These are phyloP conservation scores for Polylopha cassiicola DNA, from an alignment of 2,888 invertebrate species.

Conservation along the genomic window DNA sequence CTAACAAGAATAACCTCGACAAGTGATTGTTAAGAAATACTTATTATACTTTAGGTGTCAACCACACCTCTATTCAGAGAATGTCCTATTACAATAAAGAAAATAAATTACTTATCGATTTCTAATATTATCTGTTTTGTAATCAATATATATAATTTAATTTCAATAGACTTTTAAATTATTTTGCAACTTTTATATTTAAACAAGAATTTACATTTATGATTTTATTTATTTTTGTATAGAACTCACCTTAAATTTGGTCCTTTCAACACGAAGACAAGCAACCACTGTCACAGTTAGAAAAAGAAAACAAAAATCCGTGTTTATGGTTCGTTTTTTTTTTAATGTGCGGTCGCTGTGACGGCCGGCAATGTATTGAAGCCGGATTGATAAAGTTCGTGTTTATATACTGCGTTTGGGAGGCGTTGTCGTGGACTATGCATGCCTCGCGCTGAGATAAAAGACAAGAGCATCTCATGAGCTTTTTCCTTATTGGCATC, in stretches of 20 bases:
- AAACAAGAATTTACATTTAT: neutral
- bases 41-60: slow-evolving; percentile 5
- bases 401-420: slow-evolving; percentile 57
- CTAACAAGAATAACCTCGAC: slow-evolving; percentile 35
- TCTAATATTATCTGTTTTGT: too few relatives aligned
- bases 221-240: slow-evolving; percentile 22
- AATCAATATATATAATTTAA: neutral
- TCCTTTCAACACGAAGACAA: slow-evolving; percentile 48
- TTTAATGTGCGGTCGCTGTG: slow-evolving; percentile 59
- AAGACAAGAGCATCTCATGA: slow-evolving; percentile 12
- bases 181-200: neutral
- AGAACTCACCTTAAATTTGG: slow-evolving; percentile 63
- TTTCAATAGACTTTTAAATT: neutral
- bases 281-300: slow-evolving; percentile 58
- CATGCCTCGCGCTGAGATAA: slow-evolving; percentile 40
- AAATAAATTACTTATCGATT: too few relatives aligned
- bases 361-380: slow-evolving; percentile 70
- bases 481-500: slow-evolving; percentile 20
- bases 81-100: slow-evolving; percentile 2
- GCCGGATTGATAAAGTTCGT: slow-evolving; percentile 53
- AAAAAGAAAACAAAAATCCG: slow-evolving; percentile 35
- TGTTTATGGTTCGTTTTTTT: slow-evolving; percentile 37
- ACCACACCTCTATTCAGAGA: slow-evolving; percentile 5
- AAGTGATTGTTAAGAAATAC: slow-evolving; percentile 11
- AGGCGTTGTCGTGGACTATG: slow-evolving; percentile 49